Evolutionary conservation across 2,797 vertebrate genomes (phyloP).

Genomic region (Cynopterus sphinx): DNA sequence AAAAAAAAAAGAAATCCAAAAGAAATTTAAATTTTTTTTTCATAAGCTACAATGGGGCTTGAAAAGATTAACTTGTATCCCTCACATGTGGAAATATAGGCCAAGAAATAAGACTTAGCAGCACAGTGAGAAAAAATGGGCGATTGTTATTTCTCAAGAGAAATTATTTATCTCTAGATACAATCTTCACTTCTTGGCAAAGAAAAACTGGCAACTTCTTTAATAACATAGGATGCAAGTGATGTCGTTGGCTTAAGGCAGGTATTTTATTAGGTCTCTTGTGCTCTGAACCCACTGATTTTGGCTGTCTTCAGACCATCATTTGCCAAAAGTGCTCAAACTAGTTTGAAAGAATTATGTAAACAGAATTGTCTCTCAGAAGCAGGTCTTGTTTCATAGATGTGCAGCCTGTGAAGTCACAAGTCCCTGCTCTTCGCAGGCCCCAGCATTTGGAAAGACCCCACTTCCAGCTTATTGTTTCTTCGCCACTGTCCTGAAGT

Average conservation of each 20-base stretch:
- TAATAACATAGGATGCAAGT: not conserved
- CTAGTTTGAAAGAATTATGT: not conserved
- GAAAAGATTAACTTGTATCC: constrained; percentile 16
- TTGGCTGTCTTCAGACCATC: not conserved
- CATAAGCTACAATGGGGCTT: not conserved
- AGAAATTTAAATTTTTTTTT: not conserved
- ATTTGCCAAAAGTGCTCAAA: not conserved
- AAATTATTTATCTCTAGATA: constrained; percentile 32
- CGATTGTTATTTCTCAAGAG: constrained; percentile 47
- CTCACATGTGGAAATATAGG: not conserved
- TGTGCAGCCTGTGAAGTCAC: too few species aligned
- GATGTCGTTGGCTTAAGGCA: not conserved
- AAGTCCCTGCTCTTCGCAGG: not conserved
- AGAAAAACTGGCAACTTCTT: constrained; percentile 30
- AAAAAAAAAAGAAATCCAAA: not conserved
- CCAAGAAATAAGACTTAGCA: constrained; percentile 23
- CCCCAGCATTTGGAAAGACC: not conserved
- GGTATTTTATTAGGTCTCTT: not conserved
- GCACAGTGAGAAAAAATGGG: not conserved
- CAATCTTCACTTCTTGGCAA: constrained; percentile 38
- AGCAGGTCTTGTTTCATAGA: not conserved
- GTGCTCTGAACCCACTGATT: not conserved
- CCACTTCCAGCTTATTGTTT: not conserved
- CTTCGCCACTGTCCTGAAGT: not conserved
- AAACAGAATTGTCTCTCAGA: not conserved